A percentile compares a stretch with the other conserved stretches of the same genome.
Evolutionary conservation across 2,113 vertebrate species (phyloP).

Genomic region (Bubalus kerabau): DNA sequence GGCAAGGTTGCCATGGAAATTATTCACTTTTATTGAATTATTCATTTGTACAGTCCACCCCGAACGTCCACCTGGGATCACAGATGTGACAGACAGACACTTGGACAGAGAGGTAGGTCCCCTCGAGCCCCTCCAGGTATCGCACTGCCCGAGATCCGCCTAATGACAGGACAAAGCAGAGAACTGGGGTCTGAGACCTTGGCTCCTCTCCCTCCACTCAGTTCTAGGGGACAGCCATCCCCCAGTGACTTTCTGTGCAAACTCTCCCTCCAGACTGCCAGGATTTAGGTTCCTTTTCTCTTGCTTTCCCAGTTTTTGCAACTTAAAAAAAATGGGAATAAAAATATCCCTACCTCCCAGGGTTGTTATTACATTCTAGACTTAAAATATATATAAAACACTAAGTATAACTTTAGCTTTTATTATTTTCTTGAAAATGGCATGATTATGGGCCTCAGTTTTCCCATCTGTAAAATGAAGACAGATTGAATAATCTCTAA

Average conservation of each 20-base stretch:
- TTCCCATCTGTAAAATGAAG: neutral
- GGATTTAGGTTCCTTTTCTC: neutral
- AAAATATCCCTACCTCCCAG: neutral
- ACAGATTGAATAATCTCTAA: neutral
- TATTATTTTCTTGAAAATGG: neutral
- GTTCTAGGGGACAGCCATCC: neutral
- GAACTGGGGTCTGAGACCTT: neutral
- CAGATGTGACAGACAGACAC: slow-evolving; percentile 5
- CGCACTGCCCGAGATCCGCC: neutral
- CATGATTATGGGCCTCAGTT: neutral
- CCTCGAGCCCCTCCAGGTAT: neutral
- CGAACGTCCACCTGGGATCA: neutral
- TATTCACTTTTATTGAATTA: slow-evolving; percentile 60
- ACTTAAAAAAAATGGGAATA: neutral
- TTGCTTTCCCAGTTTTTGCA: neutral
- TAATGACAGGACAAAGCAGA: neutral
- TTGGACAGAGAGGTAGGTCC: neutral
- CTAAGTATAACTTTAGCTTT: neutral
- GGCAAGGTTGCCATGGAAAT: slow-evolving; percentile 68
- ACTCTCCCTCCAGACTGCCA: neutral
- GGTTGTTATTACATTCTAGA: neutral
- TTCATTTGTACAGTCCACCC: slow-evolving; percentile 36
- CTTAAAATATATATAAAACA: neutral
- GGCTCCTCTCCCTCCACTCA: no score
- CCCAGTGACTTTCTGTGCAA: fast-evolving